phyloP scores from a whole-genome alignment of 2,888 invertebrate species.

The Ctenicera cuprea region DNA sequence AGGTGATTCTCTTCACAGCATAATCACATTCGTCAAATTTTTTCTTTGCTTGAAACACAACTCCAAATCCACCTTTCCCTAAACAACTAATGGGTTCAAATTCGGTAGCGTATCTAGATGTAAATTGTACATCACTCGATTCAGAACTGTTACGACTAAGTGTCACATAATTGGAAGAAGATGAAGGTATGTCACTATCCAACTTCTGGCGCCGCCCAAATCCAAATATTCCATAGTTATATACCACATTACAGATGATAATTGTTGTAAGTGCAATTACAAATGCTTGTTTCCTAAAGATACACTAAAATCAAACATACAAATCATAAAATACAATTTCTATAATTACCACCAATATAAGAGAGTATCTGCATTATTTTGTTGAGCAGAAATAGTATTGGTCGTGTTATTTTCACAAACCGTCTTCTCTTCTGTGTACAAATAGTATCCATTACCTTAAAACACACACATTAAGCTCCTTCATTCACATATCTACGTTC shows the following conservation, averaged over 20 bases:
- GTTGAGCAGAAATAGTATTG: slow-evolving; percentile 29
- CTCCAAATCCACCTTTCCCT: slow-evolving; percentile 95
- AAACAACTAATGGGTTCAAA: slow-evolving; percentile 88
- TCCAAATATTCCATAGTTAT: slow-evolving; percentile 13
- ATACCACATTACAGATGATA: slow-evolving; percentile 63
- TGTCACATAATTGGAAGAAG: not conserved
- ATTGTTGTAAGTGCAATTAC: slow-evolving; percentile 85
- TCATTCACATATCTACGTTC: slow-evolving; percentile 32
- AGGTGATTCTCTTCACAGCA: slow-evolving; percentile 94
- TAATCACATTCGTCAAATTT: slow-evolving; percentile 96
- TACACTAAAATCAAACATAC: slow-evolving; percentile 42
- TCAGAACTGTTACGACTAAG: slow-evolving; percentile 59
- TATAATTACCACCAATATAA: slow-evolving; percentile 48
- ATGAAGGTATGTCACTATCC: not conserved
- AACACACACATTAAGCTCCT: not conserved
- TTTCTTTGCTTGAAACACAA: slow-evolving; percentile 96
- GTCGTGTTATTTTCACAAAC: slow-evolving; percentile 55
- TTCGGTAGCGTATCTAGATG: slow-evolving; percentile 86
- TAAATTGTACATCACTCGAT: slow-evolving; percentile 68
- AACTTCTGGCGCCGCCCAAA: not conserved
- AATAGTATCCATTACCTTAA: slow-evolving; percentile 85
- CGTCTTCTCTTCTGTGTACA: slow-evolving; percentile 76
- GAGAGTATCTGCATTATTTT: slow-evolving; percentile 15
- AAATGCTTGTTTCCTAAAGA: slow-evolving; percentile 84
- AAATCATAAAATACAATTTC: slow-evolving; percentile 12